Base-by-base conservation (phyloP, 2,888 invertebrate genomes). In the Dynastes grantii region DNA sequence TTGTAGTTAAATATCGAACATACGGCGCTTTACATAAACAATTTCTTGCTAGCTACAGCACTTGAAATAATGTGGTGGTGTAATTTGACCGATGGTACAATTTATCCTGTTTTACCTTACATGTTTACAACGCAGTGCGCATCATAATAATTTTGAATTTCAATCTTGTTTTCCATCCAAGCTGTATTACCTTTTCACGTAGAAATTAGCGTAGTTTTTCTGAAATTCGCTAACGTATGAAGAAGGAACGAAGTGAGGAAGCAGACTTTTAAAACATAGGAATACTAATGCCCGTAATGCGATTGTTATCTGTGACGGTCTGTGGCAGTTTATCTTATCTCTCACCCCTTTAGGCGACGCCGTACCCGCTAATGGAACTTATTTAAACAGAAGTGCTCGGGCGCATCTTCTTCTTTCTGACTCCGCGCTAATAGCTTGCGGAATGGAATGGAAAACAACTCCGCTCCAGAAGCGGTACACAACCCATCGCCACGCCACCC, bases 351-450 rank as follows among this genome's bases (percentile, higher is more conserved):
- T 81, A 81, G 83, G 79, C 80, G 81, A 80, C 80, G 82, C 80
- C 81, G 82, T 81, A 82, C 81, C 81, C 85, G 84, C 87, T 88
- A 88, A 88, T 88, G 87, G 88, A 87, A 87, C 85, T 87, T 87
- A 86, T 87, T 87, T 87, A 87, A 87, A 87, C 87, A 87, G 85
- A 83, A 83, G 83, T 82, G 85, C 86, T 83, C 84, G 84, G 81
- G 82, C 85, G 85, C 86, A 85, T 86, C 85, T 85, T 86, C 82
- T 83, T 83, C 85, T 85, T 85, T 85, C 83, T 84, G 85, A 84
- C 85, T 85, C 83, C 85, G 85, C 85, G 85, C 85, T 87, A 87
- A 87, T 87, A 87, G 87, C 87, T 85, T 83, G 83, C 82, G 84
- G 85, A 85, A 86, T 84, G 86, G 84, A 86, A 86, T 85, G 86